These are phyloP conservation scores for Prenolepis imparis DNA, from an alignment of 2,888 invertebrate species.

Conservation along the genomic window DNA sequence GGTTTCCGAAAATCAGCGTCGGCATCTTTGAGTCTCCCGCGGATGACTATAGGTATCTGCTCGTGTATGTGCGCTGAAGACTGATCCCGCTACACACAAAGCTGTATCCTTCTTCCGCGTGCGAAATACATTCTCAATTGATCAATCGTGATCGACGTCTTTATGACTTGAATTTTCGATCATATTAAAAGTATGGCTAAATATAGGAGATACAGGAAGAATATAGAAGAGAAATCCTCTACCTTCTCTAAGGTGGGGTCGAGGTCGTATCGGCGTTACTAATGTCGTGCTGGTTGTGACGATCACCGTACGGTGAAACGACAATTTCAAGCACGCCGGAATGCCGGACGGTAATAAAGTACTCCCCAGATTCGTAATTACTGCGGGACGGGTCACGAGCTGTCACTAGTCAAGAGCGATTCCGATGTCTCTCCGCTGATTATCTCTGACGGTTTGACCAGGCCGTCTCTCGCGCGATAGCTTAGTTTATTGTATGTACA, in stretches of 20 bases:
- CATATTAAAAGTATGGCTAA: neutral
- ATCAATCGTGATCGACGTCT: constrained; percentile 71
- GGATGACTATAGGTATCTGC: constrained; percentile 57
- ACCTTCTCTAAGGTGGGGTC: constrained; percentile 52
- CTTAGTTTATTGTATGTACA: constrained; percentile 51
- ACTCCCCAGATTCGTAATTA: constrained; percentile 66
- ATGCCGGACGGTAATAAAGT: constrained; percentile 64
- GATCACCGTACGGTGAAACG: constrained; percentile 57
- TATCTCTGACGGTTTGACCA: constrained; percentile 39
- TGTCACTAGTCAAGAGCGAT: constrained; percentile 46
- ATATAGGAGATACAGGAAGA: neutral
- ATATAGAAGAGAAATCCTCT: constrained; percentile 59
- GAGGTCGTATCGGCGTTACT: constrained; percentile 60
- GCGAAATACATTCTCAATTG: constrained; percentile 48
- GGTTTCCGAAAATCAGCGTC: constrained; percentile 59
- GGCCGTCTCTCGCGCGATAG: constrained; percentile 25
- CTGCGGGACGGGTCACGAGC: constrained; percentile 65
- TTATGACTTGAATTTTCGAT: constrained; percentile 66
- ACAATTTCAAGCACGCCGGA: constrained; percentile 59
- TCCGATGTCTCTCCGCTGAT: constrained; percentile 55
- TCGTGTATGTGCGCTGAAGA: constrained; percentile 57
- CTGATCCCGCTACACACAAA: constrained; percentile 62
- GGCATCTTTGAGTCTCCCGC: constrained; percentile 71
- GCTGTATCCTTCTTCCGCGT: constrained; percentile 9
- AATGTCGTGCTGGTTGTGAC: constrained; percentile 69